Evolutionary conservation across 2,797 vertebrate genomes (phyloP).

Genomic region (Ptychobarbus kaznakovi): DNA sequence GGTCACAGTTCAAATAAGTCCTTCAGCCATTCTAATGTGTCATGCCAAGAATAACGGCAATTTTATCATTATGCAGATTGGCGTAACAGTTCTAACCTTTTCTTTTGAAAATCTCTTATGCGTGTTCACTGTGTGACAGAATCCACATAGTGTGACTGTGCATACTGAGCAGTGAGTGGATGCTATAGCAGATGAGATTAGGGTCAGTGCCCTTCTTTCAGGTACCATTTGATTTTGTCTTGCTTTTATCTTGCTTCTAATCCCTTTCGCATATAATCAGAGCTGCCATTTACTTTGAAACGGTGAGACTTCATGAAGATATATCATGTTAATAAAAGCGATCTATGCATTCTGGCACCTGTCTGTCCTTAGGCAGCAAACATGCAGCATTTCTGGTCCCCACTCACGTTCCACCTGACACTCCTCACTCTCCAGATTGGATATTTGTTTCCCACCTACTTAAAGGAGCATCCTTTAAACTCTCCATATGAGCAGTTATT

Average conservation of each 20-base stretch:
- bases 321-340: constrained; percentile 49
- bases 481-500: constrained; percentile 46
- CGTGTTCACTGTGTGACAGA: constrained; percentile 17
- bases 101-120: constrained; percentile 16
- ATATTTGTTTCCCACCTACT: constrained; percentile 51
- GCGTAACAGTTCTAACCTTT: constrained; percentile 23
- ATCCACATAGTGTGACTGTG: constrained; percentile 41
- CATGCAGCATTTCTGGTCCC: background rate
- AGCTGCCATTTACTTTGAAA: constrained; percentile 44
- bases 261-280: constrained; percentile 47
- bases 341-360: constrained; percentile 34
- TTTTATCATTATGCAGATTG: constrained; percentile 33
- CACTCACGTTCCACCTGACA: background rate
- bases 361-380: constrained; percentile 25
- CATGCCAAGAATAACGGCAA: background rate
- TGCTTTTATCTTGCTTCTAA: constrained; percentile 70
- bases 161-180: constrained; percentile 37
- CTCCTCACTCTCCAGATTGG: constrained; percentile 5
- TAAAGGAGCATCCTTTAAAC: constrained; percentile 59
- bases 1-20: background rate
- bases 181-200: constrained; percentile 48
- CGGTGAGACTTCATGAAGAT: constrained; percentile 44
- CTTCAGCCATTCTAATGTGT: background rate
- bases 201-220: constrained; percentile 57
- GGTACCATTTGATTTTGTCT: constrained; percentile 62